Percentiles rank a stretch among this genome's conserved stretches.
These are phyloP conservation scores for Hemiprocne comata DNA, from an alignment of 2,113 vertebrate species.

Conservation along the genomic window DNA sequence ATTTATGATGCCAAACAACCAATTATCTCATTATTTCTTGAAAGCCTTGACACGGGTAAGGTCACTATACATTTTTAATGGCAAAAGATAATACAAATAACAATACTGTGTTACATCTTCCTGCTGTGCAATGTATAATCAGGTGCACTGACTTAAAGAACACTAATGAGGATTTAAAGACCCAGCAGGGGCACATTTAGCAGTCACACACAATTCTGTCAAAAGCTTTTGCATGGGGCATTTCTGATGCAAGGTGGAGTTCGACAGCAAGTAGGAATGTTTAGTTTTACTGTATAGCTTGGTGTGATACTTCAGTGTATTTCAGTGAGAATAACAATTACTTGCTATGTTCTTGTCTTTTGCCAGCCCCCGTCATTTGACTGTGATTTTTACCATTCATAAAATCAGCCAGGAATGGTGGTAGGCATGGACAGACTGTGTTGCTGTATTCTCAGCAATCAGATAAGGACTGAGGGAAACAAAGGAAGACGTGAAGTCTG, in stretches of 20 bases:
- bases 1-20: slow-evolving; percentile 12
- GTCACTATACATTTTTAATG: slow-evolving; percentile 35
- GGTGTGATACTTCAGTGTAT: background rate
- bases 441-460: accelerated
- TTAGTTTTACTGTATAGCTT: background rate
- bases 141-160: slow-evolving; percentile 24
- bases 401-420: background rate
- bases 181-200: background rate
- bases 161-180: slow-evolving; percentile 54
- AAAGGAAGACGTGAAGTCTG: background rate
- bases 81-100: slow-evolving; percentile 32
- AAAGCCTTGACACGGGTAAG: slow-evolving; percentile 22
- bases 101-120: slow-evolving; percentile 19
- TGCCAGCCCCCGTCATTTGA: background rate
- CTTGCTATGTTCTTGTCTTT: background rate
- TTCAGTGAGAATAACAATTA: background rate
- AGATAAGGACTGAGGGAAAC: background rate
- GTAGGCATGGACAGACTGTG: accelerated
- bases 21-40: slow-evolving; percentile 43
- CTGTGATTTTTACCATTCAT: background rate
- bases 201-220: background rate
- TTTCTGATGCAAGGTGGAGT: background rate
- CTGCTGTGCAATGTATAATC: background rate
- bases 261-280: background rate
- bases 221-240: background rate